Evolutionary conservation across 2,888 invertebrate genomes (phyloP).

Genomic region (Halocaridina rubra): DNA sequence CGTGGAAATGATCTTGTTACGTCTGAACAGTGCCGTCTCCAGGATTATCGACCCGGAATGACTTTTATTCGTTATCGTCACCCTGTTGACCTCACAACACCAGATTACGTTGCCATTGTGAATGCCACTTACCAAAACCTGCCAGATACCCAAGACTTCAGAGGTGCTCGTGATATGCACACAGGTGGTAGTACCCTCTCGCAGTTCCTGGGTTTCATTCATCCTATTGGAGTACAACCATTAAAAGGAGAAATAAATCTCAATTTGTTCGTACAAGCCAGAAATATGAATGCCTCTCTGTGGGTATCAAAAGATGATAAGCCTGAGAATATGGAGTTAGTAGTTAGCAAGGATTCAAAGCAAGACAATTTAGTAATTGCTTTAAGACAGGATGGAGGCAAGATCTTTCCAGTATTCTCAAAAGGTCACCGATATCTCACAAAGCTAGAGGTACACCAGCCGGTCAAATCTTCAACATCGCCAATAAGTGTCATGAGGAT

Average conservation of each 20-base stretch:
- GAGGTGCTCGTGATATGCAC: slow-evolving; percentile 67
- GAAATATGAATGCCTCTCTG: slow-evolving; percentile 31
- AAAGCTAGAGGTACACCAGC: slow-evolving; percentile 7
- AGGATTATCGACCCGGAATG: slow-evolving; percentile 81
- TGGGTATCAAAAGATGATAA: slow-evolving; percentile 58
- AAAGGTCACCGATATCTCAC: slow-evolving; percentile 3
- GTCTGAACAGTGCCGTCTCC: slow-evolving; percentile 80
- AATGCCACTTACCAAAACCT: slow-evolving; percentile 87
- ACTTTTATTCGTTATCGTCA: slow-evolving; percentile 89
- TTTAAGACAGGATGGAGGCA: not conserved
- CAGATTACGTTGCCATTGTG: slow-evolving; percentile 86
- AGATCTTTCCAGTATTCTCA: not conserved
- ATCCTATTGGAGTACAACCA: slow-evolving; percentile 73
- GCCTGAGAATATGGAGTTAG: slow-evolving; percentile 46
- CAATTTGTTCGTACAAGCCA: slow-evolving; percentile 10
- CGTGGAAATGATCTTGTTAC: slow-evolving; percentile 79
- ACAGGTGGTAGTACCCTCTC: slow-evolving; percentile 80
- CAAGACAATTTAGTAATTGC: not conserved
- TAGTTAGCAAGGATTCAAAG: not conserved
- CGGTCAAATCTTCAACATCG: not conserved
- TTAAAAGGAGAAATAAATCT: not conserved
- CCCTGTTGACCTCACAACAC: slow-evolving; percentile 87
- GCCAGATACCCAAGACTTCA: slow-evolving; percentile 74
- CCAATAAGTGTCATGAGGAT: not conserved
- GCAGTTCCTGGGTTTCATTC: slow-evolving; percentile 82